Evolutionary conservation across 37 sponge, comb jelly and placozoan genomes (phyloP).

Genomic region (Oopsacas minuta): DNA sequence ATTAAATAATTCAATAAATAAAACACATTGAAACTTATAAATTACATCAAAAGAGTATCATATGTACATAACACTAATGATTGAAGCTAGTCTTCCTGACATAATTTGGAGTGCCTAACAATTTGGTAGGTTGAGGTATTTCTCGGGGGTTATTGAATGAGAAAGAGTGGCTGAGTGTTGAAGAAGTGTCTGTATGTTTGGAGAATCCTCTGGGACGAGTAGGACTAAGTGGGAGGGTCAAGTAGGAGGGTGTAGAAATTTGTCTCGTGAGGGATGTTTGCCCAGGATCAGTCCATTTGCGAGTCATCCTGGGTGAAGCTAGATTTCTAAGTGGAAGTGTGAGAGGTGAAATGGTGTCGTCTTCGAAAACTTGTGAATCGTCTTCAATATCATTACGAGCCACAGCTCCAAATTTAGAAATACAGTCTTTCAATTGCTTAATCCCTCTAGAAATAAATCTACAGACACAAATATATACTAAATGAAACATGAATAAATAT

Average conservation of each 20-base stretch:
- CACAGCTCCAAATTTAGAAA: background rate
- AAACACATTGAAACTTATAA: no score
- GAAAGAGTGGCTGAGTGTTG: background rate
- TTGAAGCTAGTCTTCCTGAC: background rate
- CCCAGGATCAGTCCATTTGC: background rate
- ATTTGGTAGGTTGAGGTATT: background rate
- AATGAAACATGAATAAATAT: no score
- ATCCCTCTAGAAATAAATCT: background rate
- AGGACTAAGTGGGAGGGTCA: background rate
- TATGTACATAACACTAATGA: background rate
- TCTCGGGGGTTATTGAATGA: background rate
- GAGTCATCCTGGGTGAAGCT: background rate
- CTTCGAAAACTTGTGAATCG: background rate
- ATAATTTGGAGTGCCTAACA: background rate
- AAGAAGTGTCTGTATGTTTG: background rate
- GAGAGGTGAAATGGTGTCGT: background rate
- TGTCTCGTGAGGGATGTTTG: background rate
- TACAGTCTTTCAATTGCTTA: background rate
- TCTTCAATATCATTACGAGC: background rate
- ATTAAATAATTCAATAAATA: no score
- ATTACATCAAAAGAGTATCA: no score
- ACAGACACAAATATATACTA: no score
- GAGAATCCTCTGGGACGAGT: background rate
- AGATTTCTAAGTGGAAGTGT: background rate
- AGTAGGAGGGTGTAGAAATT: background rate